A percentile compares a stretch with the other conserved stretches of the same genome.
phyloP scores from a whole-genome alignment of 2,113 vertebrate genomes.

The Percina caprodes region DNA sequence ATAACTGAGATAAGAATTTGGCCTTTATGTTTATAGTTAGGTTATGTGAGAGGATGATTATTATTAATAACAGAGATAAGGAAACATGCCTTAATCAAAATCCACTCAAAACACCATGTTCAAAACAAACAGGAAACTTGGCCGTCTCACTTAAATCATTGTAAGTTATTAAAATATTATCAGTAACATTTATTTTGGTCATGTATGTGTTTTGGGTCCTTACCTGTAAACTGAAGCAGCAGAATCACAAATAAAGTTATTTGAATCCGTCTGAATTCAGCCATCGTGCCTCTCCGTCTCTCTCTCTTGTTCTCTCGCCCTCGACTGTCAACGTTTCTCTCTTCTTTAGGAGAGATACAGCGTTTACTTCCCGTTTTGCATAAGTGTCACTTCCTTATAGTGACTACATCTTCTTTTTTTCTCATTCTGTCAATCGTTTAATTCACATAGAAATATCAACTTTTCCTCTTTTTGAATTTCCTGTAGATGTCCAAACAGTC shows the following conservation, averaged over 20 bases:
- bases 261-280: not conserved
- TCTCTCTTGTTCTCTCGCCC: not conserved
- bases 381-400: not conserved
- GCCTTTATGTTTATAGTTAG: not conserved
- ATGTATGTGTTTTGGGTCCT: not conserved
- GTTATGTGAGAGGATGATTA: not conserved
- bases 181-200: not conserved
- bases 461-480: not conserved
- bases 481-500: not conserved
- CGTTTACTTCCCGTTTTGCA: not conserved
- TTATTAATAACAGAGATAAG: not conserved
- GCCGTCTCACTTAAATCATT: too few species aligned
- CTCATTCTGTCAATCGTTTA: not conserved
- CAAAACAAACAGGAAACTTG: not conserved
- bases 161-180: too few species aligned
- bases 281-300: not conserved
- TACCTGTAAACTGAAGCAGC: conserved; percentile 8
- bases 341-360: not conserved
- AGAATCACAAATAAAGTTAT: not conserved
- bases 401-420: not conserved
- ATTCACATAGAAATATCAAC: too few species aligned
- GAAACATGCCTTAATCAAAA: too few species aligned
- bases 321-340: not conserved
- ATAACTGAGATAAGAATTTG: not conserved
- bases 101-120: not conserved